These are phyloP conservation scores for Lampropteryx suffumata DNA, from an alignment of 2,888 invertebrate species.

Conservation along the genomic window DNA sequence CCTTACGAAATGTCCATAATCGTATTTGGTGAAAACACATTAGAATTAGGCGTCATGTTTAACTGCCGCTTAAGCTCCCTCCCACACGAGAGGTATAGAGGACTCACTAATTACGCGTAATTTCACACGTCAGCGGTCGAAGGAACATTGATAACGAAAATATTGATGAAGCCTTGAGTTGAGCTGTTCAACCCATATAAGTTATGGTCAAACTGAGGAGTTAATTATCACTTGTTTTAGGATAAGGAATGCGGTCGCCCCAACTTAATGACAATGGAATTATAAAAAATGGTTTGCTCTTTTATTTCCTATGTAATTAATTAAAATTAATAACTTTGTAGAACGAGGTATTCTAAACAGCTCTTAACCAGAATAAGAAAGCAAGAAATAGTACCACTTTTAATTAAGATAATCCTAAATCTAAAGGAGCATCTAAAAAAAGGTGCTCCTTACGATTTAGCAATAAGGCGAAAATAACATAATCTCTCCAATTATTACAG, in stretches of 20 bases:
- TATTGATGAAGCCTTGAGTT: conserved; percentile 14
- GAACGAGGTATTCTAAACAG: too few species aligned
- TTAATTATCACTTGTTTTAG: background rate
- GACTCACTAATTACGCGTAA: conserved; percentile 16
- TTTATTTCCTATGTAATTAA: too few species aligned
- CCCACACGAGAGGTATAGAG: conserved; percentile 10
- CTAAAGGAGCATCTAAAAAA: too few species aligned
- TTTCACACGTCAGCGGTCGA: conserved; percentile 17
- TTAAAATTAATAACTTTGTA: too few species aligned
- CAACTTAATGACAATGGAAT: too few species aligned
- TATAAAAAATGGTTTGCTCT: too few species aligned
- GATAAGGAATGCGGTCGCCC: background rate
- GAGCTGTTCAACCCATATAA: conserved; percentile 6
- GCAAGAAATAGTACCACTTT: too few species aligned
- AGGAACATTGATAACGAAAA: conserved; percentile 10
- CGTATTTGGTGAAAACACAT: conserved; percentile 14
- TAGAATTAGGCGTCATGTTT: conserved; percentile 18
- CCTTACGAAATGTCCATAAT: conserved; percentile 8
- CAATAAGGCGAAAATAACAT: background rate
- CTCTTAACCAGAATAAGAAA: too few species aligned
- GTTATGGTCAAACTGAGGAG: conserved; percentile 3
- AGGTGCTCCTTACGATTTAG: too few species aligned
- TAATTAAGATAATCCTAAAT: too few species aligned
- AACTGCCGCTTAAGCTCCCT: conserved; percentile 3
- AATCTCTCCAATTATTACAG: background rate